Base-by-base conservation (phyloP, 2,888 invertebrate species). In the Drosophila nigricruria region DNA sequence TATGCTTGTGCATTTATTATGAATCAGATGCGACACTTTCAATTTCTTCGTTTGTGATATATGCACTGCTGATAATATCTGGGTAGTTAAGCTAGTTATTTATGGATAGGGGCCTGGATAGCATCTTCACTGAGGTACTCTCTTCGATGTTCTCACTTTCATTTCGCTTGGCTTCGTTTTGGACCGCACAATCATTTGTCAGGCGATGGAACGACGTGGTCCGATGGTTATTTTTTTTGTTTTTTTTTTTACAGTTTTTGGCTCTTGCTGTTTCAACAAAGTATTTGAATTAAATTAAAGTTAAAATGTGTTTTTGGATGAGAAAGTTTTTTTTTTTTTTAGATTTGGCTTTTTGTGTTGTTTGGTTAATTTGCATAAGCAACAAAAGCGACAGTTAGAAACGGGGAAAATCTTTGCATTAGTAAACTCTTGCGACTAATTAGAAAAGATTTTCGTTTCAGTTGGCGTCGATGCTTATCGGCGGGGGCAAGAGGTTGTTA, bases 221-320 rank as follows among this genome's bases (percentile, higher is more conserved):
- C 58, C 66, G 59, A 62, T 83, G 36, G 14, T 30, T 10, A 5
- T 47, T 45, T n/a, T 18, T 50, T 59, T 49, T 49, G 20, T 52
- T 20, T 27, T 5, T 14, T 25, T 25, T 53, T 54, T 56, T 56
- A 66, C 66, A 66, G 64, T 66, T 66, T 62, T 63, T 45, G 73
- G 70, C 85, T 75, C 49, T 73, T 62, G 71, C 67, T 82, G 79
- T 72, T 71, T 74, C 68, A 77, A 77, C 77, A 77, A 77, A 74
- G 67, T 80, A 82, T 78, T 85, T 82, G 84, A 85, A 87, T 85
- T 87, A 84, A 84, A 87, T 85, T 87, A 78, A 72, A 80, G 67
- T 76, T 79, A 75, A 77, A 88, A 79, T 72, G 56, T 66, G 25
- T 64, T 78, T 83, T 81, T 84, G 73, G 78, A 53, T 70, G 85